Conservation (phyloP, 1,140 invertebrate species). For the Hycleus phaleratus region DNA sequence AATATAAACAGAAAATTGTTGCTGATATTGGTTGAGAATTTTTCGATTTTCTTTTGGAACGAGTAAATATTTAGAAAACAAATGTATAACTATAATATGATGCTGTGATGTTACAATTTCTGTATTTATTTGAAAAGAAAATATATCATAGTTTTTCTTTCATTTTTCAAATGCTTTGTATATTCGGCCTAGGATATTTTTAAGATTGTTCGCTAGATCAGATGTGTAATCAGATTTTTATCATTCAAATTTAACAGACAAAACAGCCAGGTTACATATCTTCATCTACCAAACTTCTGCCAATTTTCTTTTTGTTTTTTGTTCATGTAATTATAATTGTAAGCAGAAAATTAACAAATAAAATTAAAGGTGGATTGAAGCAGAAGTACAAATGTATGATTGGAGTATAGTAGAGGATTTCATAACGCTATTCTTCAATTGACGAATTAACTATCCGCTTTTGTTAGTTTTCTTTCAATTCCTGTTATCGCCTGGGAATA, state of each 20-base stretch:
- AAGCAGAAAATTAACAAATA: too few species aligned
- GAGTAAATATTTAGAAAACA: slow-evolving; percentile 6
- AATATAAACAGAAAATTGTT: too few species aligned
- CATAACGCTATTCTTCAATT: slow-evolving; percentile 15
- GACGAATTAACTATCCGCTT: not conserved
- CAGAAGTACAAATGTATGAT: slow-evolving; percentile 25
- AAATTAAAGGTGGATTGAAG: slow-evolving; percentile 13
- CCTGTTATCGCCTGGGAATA: not conserved
- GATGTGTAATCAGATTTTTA: not conserved
- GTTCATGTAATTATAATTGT: too few species aligned
- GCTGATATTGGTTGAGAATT: too few species aligned
- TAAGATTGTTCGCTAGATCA: slow-evolving; percentile 3
- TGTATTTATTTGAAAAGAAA: slow-evolving; percentile 36
- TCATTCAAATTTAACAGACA: not conserved
- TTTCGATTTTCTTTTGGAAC: too few species aligned
- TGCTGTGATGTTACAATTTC: slow-evolving; percentile 31
- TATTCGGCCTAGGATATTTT: slow-evolving; percentile 8
- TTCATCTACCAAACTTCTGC: slow-evolving; percentile 13
- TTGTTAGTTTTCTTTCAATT: not conserved
- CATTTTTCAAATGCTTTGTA: slow-evolving; percentile 8
- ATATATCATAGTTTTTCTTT: slow-evolving; percentile 1
- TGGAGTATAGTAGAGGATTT: slow-evolving; percentile 20
- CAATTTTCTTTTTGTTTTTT: not conserved
- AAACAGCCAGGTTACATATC: not conserved
- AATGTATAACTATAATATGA: slow-evolving; percentile 16